phyloP scores from a whole-genome alignment of 2,113 vertebrate species.

The Ceratotherium simum region DNA sequence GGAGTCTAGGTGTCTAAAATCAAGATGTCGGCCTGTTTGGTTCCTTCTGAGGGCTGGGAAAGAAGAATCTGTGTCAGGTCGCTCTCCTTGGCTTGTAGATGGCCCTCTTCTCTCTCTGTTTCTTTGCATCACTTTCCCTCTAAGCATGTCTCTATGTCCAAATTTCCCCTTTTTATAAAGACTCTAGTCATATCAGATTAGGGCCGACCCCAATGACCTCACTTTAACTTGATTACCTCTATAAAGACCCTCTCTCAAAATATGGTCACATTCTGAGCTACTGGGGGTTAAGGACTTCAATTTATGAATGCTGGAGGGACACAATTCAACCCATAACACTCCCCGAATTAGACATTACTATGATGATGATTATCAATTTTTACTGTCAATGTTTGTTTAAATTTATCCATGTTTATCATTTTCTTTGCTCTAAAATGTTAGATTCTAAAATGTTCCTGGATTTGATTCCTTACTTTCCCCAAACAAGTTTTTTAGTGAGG shows the following conservation, averaged over 20 bases:
- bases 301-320: not conserved
- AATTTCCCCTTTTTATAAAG: not conserved
- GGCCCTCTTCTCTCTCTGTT: not conserved
- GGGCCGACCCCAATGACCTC: rapidly evolving
- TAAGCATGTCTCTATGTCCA: not conserved
- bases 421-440: not conserved
- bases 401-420: not conserved
- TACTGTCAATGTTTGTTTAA: not conserved
- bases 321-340: not conserved
- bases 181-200: not conserved
- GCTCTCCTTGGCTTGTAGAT: not conserved
- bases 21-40: not conserved
- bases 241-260: not conserved
- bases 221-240: not conserved
- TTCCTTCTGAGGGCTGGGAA: not conserved
- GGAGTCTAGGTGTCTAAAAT: not conserved
- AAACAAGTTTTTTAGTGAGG: not conserved
- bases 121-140: not conserved
- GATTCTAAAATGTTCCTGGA: not conserved
- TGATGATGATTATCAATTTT: not conserved
- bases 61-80: too few species aligned
- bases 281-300: not conserved
- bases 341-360: not conserved
- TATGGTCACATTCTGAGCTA: not conserved
- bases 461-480: not conserved